Percentiles rank a stretch among this genome's conserved stretches.
These are phyloP conservation scores for Drosophila sp. DNA, from an alignment of 1,140 invertebrate species.

Conservation along the genomic window DNA sequence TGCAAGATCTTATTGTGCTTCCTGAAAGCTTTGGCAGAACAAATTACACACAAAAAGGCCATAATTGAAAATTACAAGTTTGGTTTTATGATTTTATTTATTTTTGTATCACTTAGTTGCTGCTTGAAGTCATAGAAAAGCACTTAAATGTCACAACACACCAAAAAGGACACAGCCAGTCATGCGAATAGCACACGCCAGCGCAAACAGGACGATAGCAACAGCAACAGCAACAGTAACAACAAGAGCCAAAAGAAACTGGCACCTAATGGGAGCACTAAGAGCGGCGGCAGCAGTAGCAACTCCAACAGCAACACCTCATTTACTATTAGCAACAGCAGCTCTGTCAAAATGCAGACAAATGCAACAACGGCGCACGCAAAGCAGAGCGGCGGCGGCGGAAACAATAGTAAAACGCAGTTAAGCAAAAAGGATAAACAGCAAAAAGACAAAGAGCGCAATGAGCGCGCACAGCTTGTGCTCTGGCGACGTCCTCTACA, in stretches of 20 bases:
- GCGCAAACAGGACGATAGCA: conserved; percentile 47
- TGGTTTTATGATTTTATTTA: conserved; percentile 5
- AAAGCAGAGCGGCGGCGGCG: neutral
- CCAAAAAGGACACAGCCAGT: conserved; percentile 65
- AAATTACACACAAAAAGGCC: neutral
- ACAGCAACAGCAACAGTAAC: conserved; percentile 29
- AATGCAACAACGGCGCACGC: conserved; percentile 1
- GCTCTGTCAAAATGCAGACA: conserved; percentile 11
- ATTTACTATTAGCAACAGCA: conserved; percentile 37
- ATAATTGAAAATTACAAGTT: neutral
- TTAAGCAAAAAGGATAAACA: conserved; percentile 74
- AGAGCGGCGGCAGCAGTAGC: conserved; percentile 21
- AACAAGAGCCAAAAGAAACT: conserved; percentile 33
- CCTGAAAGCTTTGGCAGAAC: neutral
- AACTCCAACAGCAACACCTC: conserved; percentile 35
- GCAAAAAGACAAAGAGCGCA: conserved; percentile 84
- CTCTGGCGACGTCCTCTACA: conserved; percentile 94
- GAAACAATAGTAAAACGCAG: conserved; percentile 32
- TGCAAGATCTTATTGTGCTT: too few species aligned
- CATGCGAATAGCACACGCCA: conserved; percentile 54
- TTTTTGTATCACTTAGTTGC: conserved; percentile 24
- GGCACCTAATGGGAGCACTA: conserved; percentile 45
- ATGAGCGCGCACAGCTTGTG: conserved; percentile 89
- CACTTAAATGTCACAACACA: conserved; percentile 81
- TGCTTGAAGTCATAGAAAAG: conserved; percentile 29